Percentiles rank a stretch among this genome's conserved stretches.
Evolutionary conservation across 1,140 invertebrate species (phyloP).

Genomic region (Archivesica marissinica): DNA sequence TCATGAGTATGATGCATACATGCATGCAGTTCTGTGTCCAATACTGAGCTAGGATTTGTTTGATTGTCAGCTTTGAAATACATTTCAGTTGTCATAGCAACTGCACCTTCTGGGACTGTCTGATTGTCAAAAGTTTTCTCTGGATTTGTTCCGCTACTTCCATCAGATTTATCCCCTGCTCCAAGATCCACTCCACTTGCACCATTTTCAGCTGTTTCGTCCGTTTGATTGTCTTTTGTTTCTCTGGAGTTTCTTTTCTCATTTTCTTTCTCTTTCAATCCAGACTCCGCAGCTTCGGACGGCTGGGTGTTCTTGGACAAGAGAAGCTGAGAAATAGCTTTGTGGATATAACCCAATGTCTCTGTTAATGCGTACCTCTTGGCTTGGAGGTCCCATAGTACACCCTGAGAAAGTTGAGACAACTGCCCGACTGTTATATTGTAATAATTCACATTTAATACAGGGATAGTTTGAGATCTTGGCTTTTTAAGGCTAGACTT

Average conservation of each 20-base stretch:
- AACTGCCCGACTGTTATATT: conserved; percentile 66
- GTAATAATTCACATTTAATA: conserved; percentile 53
- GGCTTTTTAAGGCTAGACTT: neutral
- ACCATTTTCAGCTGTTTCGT: conserved; percentile 3
- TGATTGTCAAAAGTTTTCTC: conserved; percentile 23
- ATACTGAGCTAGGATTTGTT: neutral
- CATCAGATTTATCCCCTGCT: neutral
- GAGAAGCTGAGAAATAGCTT: conserved; percentile 79
- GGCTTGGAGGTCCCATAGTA: conserved; percentile 80
- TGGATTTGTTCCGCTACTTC: conserved; percentile 4
- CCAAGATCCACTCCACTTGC: neutral
- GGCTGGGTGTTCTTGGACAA: conserved; percentile 69
- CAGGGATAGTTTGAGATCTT: neutral
- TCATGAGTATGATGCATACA: conserved; percentile 37
- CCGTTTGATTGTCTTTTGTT: neutral
- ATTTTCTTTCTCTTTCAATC: conserved; percentile 7
- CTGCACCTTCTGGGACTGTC: conserved; percentile 46
- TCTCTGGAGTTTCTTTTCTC: conserved; percentile 8
- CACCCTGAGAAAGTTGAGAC: conserved; percentile 71
- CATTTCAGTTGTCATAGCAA: conserved; percentile 51
- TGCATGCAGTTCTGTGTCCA: neutral
- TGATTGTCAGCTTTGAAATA: conserved; percentile 13
- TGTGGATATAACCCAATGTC: conserved; percentile 79
- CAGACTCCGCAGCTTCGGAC: neutral
- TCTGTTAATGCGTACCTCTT: conserved; percentile 78